Percentiles rank a stretch among this genome's conserved stretches.
These are phyloP conservation scores for Manduca sexta DNA, from an alignment of 1,140 invertebrate genomes.

Conservation along the genomic window DNA sequence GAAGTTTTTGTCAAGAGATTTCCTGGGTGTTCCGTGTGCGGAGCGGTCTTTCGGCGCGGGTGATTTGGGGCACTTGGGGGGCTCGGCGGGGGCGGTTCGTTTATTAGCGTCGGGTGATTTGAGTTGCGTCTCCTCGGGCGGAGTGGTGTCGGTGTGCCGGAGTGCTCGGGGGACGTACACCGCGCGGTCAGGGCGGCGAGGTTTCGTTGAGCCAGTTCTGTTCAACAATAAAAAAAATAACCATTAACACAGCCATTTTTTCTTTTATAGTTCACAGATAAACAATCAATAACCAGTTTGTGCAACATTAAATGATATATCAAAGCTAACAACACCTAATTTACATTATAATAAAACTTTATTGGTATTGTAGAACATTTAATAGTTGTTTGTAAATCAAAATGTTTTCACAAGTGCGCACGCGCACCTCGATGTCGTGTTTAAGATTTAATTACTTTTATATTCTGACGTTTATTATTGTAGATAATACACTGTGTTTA, in stretches of 20 bases:
- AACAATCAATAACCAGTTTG: too few relatives aligned
- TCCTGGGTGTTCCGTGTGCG: conserved; percentile 45
- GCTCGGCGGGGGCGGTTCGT: conserved; percentile 30
- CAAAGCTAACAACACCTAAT: too few relatives aligned
- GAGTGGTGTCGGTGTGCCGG: conserved; percentile 69
- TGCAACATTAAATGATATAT: too few relatives aligned
- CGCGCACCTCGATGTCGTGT: too few relatives aligned
- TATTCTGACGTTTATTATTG: too few relatives aligned
- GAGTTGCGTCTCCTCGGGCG: conserved; percentile 40
- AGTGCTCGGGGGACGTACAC: conserved; percentile 84
- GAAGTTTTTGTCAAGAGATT: conserved; percentile 56
- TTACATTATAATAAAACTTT: too few relatives aligned
- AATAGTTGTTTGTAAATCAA: too few relatives aligned
- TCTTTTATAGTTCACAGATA: too few relatives aligned
- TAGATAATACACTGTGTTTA: too few relatives aligned
- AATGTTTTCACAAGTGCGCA: too few relatives aligned
- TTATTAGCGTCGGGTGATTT: conserved; percentile 28
- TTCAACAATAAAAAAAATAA: conserved; percentile 13
- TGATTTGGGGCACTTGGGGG: conserved; percentile 49
- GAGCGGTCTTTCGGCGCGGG: conserved; percentile 48
- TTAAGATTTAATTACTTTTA: too few relatives aligned
- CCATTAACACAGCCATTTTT: neutral
- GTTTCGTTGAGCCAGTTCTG: conserved; percentile 54
- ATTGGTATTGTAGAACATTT: too few relatives aligned
- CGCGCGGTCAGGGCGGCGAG: conserved; percentile 82